These are phyloP conservation scores for Cataglyphis livida DNA, from an alignment of 2,888 invertebrate species.

Conservation along the genomic window DNA sequence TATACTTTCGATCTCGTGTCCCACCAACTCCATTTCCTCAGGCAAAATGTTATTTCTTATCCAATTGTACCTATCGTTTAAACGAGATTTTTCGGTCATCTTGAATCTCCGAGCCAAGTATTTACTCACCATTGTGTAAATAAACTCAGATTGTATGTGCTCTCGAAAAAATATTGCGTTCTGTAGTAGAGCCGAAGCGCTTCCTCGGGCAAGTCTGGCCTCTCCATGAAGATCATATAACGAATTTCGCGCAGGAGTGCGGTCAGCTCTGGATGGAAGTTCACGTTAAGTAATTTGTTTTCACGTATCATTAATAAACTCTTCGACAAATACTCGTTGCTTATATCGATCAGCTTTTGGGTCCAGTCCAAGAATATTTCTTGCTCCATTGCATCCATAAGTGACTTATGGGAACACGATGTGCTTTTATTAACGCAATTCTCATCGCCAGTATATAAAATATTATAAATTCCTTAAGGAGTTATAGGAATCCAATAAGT, in stretches of 20 bases:
- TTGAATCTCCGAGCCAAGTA: background rate
- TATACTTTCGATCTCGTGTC: constrained; percentile 91
- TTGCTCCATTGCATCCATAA: constrained; percentile 89
- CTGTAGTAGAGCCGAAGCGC: constrained; percentile 89
- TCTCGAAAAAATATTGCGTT: constrained; percentile 89
- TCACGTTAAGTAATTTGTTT: constrained; percentile 87
- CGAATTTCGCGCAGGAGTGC: constrained; percentile 93
- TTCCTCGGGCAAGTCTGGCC: constrained; percentile 88
- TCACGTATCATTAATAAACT: constrained; percentile 88
- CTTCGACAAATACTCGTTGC: constrained; percentile 88
- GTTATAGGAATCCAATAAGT: background rate
- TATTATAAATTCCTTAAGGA: background rate
- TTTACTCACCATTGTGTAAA: constrained; percentile 79
- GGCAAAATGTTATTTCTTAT: constrained; percentile 90
- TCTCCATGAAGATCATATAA: constrained; percentile 90
- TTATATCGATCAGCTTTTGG: constrained; percentile 88
- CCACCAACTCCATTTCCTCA: constrained; percentile 92
- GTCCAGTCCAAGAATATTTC: constrained; percentile 91
- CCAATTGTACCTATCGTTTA: constrained; percentile 91
- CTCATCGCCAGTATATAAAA: background rate
- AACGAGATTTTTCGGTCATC: background rate
- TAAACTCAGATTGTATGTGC: constrained; percentile 83
- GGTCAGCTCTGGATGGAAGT: constrained; percentile 90
- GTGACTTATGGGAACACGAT: constrained; percentile 75
- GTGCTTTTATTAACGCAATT: constrained; percentile 19